Evolutionary conservation across 2,113 vertebrate genomes (phyloP), one percentile per base, ranked within the genome.

Genomic region (Bubo blakistoni): DNA sequence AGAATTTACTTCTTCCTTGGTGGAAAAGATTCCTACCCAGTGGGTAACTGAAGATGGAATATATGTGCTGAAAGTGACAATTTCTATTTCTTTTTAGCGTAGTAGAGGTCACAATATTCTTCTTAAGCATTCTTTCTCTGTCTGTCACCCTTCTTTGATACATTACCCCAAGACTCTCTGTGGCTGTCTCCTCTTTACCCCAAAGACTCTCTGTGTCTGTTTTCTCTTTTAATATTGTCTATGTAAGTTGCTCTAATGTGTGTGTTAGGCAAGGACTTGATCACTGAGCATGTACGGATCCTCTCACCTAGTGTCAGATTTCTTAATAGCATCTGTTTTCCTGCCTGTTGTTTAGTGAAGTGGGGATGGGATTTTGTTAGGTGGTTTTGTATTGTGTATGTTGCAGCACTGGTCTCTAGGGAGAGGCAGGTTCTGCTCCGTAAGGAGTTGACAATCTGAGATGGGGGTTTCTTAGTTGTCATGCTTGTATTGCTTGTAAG

Each of bases 101-200:
- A 67, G 81, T 52, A 49, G 95, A 91, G 77, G 72, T 95, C 91
- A 81, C 52, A 61, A 6, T 63, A 92, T 94, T 59, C 55, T 89
- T 93, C 76, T 81, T 58, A 91, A 89, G 69, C 57, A 22, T 92
- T 86, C 69, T 61, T 92, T 80, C 40, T 95, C 81, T 67, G 66
- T 95, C 84, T 67, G 66, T 87, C 78, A 77, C 86, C 81, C 96
- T 86, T 57, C 72, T 92, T 84, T 79, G 69, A 81, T 84, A 7
- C 40, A 38, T 92, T 91, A 82, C 78, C 66, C 65, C n/a, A 21
- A 94, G 86, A 54, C 55, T 81, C 11, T 83, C 82, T 72, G 27
- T 59, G 61, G 66, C 76, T 91, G 21, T 85, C 44, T 46, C 44
- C 44, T 17, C 44, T 46, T 92, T 91, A 82, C 78, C 66, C 61